Base-by-base conservation (phyloP, 2,113 vertebrate genomes). In the Heterotis niloticus region DNA sequence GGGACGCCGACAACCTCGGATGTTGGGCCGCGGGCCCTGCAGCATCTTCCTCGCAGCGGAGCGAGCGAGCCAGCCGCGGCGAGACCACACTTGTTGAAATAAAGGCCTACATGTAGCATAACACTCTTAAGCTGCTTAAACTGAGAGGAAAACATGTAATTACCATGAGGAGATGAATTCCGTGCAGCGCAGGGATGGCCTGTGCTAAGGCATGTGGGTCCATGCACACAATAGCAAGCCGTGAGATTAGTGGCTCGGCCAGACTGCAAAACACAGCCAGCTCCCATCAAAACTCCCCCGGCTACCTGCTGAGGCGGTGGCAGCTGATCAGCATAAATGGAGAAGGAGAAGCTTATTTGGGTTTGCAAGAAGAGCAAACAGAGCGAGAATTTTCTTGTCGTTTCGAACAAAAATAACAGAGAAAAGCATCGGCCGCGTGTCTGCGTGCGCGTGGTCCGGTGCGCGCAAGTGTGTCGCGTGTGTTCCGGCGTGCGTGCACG, bases 131-230 rank as follows among this genome's bases (percentile, higher is more conserved):
- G 44, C 69, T 52, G 69, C 69, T 72, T 72, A 72, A 34, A 14
- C 69, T 20, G n/a, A 54, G 69, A 72, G 69, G 54, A 72, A 72
- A 72, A 52, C 69, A 72, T 72, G 69, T 51, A 72, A 72, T 72
- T 72, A 54, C 69, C 54, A 51, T 51, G n/a, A 72, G 69, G 69
- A 72, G 69, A 72, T 52, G 69, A 72, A 51, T 51, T 72, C 69
- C 69, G 54, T 72, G 69, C n/a, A 0, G 69, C 69, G 69, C 52
- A 51, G 69, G 51, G 69, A 72, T 44, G 34, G 34, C 34, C 34
- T 44, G 3, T 7, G 34, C 34, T 44, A 44, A 44, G 34, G 34
- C 34, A 7, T 44, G 34, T 44, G 34, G 69, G 44, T 72, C 44
- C 69, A 54, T 20, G 69, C 51, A 23, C 69, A 72, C 69, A 23